Conservation (phyloP, 1,140 invertebrate genomes). For the Adoxophyes honmai region DNA sequence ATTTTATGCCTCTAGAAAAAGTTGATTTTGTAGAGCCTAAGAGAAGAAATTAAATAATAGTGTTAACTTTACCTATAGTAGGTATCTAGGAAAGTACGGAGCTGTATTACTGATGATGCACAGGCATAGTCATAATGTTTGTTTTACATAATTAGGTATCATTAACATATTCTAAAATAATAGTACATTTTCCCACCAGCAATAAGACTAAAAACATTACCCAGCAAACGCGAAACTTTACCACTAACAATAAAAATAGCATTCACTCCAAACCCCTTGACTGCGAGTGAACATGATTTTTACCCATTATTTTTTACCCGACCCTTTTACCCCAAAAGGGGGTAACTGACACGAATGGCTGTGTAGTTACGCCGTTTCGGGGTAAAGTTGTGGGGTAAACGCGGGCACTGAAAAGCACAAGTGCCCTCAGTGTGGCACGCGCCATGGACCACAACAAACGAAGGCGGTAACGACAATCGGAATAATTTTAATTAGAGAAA, state of each 20-base stretch:
- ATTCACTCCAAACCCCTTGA: conserved; percentile 8
- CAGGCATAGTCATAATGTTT: too few relatives aligned
- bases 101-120: too few relatives aligned
- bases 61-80: too few relatives aligned
- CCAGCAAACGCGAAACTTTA: not conserved
- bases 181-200: not conserved
- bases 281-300: conserved; percentile 14
- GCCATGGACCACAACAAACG: conserved; percentile 67
- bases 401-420: conserved; percentile 70
- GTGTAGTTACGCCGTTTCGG: not conserved
- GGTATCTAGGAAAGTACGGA: too few relatives aligned
- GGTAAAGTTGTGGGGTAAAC: conserved; percentile 50
- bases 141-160: too few relatives aligned
- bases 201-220: too few relatives aligned
- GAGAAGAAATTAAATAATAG: too few relatives aligned
- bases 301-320: conserved; percentile 12
- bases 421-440: conserved; percentile 66
- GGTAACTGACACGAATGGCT: not conserved
- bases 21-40: too few relatives aligned
- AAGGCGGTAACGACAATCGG: conserved; percentile 63
- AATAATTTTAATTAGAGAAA: conserved; percentile 76
- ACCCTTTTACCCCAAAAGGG: not conserved
- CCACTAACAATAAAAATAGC: conserved; percentile 14
- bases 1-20: too few relatives aligned
- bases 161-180: too few relatives aligned